Base-by-base conservation (phyloP, 2,797 vertebrate species). In the Clarias laeviceps region DNA sequence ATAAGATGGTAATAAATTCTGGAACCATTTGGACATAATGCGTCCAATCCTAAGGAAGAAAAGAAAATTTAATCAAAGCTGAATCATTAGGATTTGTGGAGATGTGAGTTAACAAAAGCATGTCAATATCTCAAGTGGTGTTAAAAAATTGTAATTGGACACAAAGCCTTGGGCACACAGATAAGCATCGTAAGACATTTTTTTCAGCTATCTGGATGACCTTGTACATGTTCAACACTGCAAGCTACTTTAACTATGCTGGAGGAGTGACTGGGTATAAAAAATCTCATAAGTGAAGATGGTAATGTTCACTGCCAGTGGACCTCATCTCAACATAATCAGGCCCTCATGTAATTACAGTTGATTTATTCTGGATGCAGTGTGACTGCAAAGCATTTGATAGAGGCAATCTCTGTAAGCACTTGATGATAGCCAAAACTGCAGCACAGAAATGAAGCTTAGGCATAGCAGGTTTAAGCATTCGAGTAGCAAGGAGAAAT, bases 311-410 rank as follows among this genome's bases (percentile, higher is more conserved):
- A 65, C 24, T 32, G 40, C 79, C 24, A 50, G 18, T 80, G 62
- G 61, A 66, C 17, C 24, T 45, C 37, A 66, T 80, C 15, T 29
- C 40, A 50, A 66, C 62, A 66, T 29, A 80, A 80, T 80, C 79
- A 45, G 78, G 3, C 37, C 57, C 50, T 80, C 61, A 50, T 54
- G 37, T 66, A 29, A 81, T 81, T 81, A 81, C 15, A 81, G n/a
- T 50, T 50, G 79, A 81, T 68, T 81, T 81, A 68, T 81, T 68
- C 62, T 56, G 18, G n/a, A 81, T 81, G 79, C 62, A 64, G 59
- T 50, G 34, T 64, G 62, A 50, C 22, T 50, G 78, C 24, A 80
- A 80, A 65, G 50, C 78, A 80, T 45, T 45, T 18, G 78, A 65
- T 22, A 50, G 7, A 14, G 34, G 40, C 62, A 80, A 64, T 65